Evolutionary conservation across 2,797 vertebrate genomes (phyloP), one percentile per base, ranked within the genome.

Genomic region (Varecia variegata): DNA sequence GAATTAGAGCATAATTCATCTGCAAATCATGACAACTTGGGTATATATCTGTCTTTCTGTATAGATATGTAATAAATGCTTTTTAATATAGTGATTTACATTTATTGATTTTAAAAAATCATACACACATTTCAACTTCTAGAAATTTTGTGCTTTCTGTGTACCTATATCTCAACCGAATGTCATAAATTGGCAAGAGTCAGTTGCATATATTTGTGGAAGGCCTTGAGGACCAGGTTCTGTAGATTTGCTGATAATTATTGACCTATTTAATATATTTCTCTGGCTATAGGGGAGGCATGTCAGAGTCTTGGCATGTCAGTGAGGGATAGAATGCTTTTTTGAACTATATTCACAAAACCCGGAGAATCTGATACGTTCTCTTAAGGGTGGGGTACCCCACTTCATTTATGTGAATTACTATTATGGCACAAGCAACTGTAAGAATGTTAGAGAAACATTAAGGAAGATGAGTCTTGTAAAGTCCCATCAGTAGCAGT

Each of bases 51-150:
- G 7, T 90, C 62, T 93, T 77, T 94, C 50, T 17, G 30, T 50
- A 74, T 21, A 74, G 40, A 45, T 85, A 85, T 52, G 77, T 70
- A 92, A 85, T 21, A 84, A 92, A 60, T 88, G n/a, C 13, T 50
- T 91, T 91, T 93, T 74, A 93, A 93, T 50, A 76, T 32, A 25
- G 56, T 47, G n/a, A 93, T 94, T 95, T 95, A 58, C 21, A 76
- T 87, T 86, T 90, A 82, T 74, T 45, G 50, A 97, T 94, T 88
- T 91, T 23, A 79, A 87, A 83, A 83, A 60, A 35, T n/a, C 43
- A 84, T 35, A 76, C 9, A 92, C 17, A 43, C 21, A 62, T 67
- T 94, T 74, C 71, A 87, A 32, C 52, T 54, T 54, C 50, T 54
- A 93, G 81, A 81, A 32, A 32, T 83, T 20, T 43, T 92, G 30